These are phyloP conservation scores for Thaumatotibia leucotreta DNA, from an alignment of 1,140 invertebrate genomes.

Conservation along the genomic window DNA sequence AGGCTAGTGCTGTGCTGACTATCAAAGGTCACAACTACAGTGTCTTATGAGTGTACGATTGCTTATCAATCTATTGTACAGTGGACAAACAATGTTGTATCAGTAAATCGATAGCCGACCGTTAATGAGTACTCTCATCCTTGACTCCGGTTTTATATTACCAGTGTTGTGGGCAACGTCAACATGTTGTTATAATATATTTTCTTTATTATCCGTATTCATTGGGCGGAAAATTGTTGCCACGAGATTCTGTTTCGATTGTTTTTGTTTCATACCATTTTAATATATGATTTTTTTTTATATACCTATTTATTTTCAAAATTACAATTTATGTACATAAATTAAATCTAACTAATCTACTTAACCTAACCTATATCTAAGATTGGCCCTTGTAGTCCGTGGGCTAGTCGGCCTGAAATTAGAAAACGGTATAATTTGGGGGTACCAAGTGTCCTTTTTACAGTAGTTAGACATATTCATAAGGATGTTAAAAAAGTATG, in stretches of 20 bases:
- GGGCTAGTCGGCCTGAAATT: too few relatives aligned
- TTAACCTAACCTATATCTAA: too few relatives aligned
- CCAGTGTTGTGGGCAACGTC: background rate
- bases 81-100: conserved; percentile 46
- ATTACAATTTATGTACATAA: too few relatives aligned
- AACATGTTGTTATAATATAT: background rate
- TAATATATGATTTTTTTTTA: background rate
- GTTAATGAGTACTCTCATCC: conserved; percentile 24
- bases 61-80: conserved; percentile 31
- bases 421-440: too few relatives aligned
- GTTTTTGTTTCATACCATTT: background rate
- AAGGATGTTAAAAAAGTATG: too few relatives aligned
- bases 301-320: too few relatives aligned
- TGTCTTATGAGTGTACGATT: conserved; percentile 20
- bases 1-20: background rate
- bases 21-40: background rate
- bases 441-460: too few relatives aligned
- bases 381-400: too few relatives aligned
- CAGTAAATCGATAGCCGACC: conserved; percentile 31
- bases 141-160: background rate
- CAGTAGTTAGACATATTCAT: too few relatives aligned
- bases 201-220: background rate
- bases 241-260: background rate
- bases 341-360: too few relatives aligned
- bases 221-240: background rate